Evolutionary conservation across 2,888 invertebrate genomes (phyloP), one percentile per base, ranked within the genome.

Genomic region (Girardia tigrina): DNA sequence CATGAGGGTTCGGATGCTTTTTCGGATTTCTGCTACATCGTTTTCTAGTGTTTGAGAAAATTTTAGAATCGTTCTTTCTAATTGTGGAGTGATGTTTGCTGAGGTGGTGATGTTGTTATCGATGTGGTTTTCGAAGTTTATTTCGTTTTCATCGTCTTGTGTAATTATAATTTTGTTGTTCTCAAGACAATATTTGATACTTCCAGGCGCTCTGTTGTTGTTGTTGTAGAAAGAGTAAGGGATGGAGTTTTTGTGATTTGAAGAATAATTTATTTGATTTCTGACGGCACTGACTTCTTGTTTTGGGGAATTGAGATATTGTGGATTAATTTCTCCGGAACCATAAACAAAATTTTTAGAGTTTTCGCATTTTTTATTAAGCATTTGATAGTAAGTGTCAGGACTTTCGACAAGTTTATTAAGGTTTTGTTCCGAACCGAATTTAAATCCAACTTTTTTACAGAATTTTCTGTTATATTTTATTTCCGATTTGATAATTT

Each of bases 1-100:
- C 76, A 76, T 76, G 6, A 76, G 28, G 28, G 56, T 75, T 16
- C 76, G 36, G n/a, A 76, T 42, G 16, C 77, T 77, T 56, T 29
- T 56, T 20, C 76, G 77, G 12, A 76, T 76, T 12, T 76, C 76
- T 6, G 28, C 28, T 26, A 76, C 28, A 70, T 77, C 75, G 29
- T 26, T 72, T 29, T 75, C 71, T 26, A 75, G 28, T 56, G 56
- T 56, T 56, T 56, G 56, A 56, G 56, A 56, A 56, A 56, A 56
- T 56, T 56, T 56, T 23, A 56, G 23, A 56, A 56, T 56, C 4
- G 56, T 56, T 56, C 56, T 56, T 56, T 56, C 56, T 16, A 56
- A 56, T 56, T 56, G 56, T 2, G 56, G 56, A n/a, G 56, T 56
- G 23, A 56, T 56, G n/a, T 56, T 56, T 36, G 36, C 16, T n/a